Evolutionary conservation across 2,888 invertebrate genomes (phyloP).

Genomic region (Petrophora chlorosata): DNA sequence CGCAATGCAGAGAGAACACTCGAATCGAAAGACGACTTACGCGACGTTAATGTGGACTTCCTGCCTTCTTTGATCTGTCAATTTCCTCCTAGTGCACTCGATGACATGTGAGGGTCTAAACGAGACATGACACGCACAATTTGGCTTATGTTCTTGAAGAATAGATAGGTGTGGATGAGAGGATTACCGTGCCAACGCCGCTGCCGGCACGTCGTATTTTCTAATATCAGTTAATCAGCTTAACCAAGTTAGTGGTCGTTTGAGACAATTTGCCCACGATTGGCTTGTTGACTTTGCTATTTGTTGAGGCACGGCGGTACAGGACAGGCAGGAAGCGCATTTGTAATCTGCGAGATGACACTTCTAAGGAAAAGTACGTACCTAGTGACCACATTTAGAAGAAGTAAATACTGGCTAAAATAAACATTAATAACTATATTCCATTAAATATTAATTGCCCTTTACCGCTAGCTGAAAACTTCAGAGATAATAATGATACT

Average conservation of each 20-base stretch:
- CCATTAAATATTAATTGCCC: no score
- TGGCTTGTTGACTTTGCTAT: conserved; percentile 68
- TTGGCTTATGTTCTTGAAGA: conserved; percentile 41
- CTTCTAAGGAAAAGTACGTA: conserved; percentile 38
- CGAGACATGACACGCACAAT: conserved; percentile 65
- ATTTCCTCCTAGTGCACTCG: conserved; percentile 72
- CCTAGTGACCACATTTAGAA: neutral
- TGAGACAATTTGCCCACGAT: conserved; percentile 69
- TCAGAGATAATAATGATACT: no score
- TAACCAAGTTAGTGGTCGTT: conserved; percentile 69
- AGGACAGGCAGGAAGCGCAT: conserved; percentile 54
- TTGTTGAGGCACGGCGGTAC: conserved; percentile 53
- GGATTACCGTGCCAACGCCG: conserved; percentile 32
- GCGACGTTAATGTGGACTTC: conserved; percentile 74
- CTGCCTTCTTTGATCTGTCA: conserved; percentile 74
- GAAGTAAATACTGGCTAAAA: no score
- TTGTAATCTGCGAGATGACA: conserved; percentile 49
- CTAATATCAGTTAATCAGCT: conserved; percentile 73
- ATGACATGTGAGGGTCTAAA: conserved; percentile 57
- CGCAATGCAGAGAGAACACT: conserved; percentile 48
- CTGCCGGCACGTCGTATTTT: conserved; percentile 50
- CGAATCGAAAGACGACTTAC: conserved; percentile 62
- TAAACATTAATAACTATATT: no score
- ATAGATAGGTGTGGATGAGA: conserved; percentile 19
- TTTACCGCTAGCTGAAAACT: no score